These are phyloP conservation scores for Plebejus melissa DNA, from an alignment of 2,888 invertebrate genomes.

Conservation along the genomic window DNA sequence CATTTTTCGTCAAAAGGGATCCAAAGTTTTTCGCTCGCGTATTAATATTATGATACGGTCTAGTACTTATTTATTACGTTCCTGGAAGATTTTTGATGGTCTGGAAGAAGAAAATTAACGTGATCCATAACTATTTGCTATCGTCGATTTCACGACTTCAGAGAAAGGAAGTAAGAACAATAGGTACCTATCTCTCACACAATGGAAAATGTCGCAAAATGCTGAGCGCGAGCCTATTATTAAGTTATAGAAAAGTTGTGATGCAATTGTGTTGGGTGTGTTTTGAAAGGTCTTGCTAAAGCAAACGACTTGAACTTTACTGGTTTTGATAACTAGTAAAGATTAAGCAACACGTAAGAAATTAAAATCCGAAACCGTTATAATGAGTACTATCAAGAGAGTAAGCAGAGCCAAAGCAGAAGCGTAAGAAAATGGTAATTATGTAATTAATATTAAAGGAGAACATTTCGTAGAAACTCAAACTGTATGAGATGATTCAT, in stretches of 20 bases:
- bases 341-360: not conserved
- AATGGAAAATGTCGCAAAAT: slow-evolving; percentile 1
- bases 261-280: not conserved
- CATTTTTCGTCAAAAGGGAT: too few relatives aligned
- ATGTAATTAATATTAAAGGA: not conserved
- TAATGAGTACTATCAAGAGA: not conserved
- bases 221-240: not conserved
- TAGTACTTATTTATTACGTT: too few relatives aligned
- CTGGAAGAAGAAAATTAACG: not conserved
- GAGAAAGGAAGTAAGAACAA: slow-evolving; percentile 10
- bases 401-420: not conserved
- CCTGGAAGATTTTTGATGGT: not conserved
- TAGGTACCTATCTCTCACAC: not conserved
- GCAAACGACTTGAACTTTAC: not conserved
- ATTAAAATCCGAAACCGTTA: not conserved
- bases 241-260: not conserved
- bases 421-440: not conserved
- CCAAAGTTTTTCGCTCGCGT: too few relatives aligned
- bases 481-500: not conserved
- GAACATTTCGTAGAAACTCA: not conserved
- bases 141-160: not conserved
- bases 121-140: not conserved
- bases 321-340: not conserved
- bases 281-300: slow-evolving; percentile 1
- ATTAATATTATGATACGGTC: too few relatives aligned